phyloP scores from a whole-genome alignment of 2,113 vertebrate species.

The Thamnophis sirtalis region DNA sequence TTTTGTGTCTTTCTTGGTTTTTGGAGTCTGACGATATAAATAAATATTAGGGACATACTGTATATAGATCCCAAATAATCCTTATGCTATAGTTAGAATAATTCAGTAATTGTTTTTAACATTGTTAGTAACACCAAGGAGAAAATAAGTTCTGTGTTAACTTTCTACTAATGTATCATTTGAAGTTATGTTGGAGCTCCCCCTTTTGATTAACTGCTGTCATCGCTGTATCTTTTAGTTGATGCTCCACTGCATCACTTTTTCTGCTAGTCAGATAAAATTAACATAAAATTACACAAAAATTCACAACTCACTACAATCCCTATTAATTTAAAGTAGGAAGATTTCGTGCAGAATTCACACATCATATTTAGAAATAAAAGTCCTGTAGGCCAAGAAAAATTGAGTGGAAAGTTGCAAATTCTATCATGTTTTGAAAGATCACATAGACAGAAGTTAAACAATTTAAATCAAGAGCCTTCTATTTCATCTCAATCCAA shows the following conservation, averaged over 20 bases:
- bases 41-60: neutral
- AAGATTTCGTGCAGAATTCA: neutral
- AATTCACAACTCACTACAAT: neutral
- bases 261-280: neutral
- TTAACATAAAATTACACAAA: neutral
- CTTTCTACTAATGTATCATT: neutral
- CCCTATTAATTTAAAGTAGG: neutral
- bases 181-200: conserved; percentile 50
- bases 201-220: conserved; percentile 45
- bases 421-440: neutral
- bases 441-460: neutral
- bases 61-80: neutral
- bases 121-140: no score
- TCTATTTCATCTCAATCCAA: neutral
- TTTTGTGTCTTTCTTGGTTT: neutral
- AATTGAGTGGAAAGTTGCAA: neutral
- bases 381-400: neutral
- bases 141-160: neutral
- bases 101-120: neutral
- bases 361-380: neutral
- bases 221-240: neutral
- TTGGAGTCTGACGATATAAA: neutral
- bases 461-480: neutral
- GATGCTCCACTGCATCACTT: neutral
- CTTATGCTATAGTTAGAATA: neutral